A percentile compares a stretch with the other conserved stretches of the same genome.
These are phyloP conservation scores for Aphis craccivora DNA, from an alignment of 1,140 invertebrate genomes.

Conservation along the genomic window DNA sequence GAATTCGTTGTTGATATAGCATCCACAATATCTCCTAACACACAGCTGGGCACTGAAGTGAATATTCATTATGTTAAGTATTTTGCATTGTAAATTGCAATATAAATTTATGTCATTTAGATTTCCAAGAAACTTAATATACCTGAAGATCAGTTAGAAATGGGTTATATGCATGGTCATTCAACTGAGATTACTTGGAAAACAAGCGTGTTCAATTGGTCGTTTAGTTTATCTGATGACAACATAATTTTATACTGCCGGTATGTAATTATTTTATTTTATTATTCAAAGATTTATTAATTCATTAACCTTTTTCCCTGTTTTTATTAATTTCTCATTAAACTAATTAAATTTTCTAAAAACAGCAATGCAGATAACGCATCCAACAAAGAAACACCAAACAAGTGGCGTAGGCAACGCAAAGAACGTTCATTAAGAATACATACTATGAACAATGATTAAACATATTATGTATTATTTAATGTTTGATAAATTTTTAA, in stretches of 20 bases:
- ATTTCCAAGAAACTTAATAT: conserved; percentile 55
- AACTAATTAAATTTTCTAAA: not conserved
- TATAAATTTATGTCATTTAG: not conserved
- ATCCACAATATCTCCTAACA: conserved; percentile 31
- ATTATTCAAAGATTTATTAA: not conserved
- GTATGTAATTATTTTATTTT: not conserved
- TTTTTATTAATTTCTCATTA: not conserved
- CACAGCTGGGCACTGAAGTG: conserved; percentile 40
- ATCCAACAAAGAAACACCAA: not conserved
- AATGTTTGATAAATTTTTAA: not conserved
- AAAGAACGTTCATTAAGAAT: conserved; percentile 51
- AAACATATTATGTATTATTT: not conserved
- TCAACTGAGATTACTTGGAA: conserved; percentile 38
- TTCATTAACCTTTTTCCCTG: not conserved
- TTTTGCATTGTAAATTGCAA: not conserved
- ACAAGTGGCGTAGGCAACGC: not conserved
- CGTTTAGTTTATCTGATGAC: conserved; percentile 54
- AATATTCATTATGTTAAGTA: not conserved
- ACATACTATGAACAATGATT: conserved; percentile 33
- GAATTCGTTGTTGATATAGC: conserved; percentile 55
- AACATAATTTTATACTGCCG: conserved; percentile 44
- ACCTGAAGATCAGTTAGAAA: conserved; percentile 46
- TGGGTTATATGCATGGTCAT: conserved; percentile 45
- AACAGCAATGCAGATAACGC: not conserved
- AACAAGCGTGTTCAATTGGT: conserved; percentile 22